Evolutionary conservation across 2,888 invertebrate species (phyloP).

Genomic region (Sepiola atlantica): DNA sequence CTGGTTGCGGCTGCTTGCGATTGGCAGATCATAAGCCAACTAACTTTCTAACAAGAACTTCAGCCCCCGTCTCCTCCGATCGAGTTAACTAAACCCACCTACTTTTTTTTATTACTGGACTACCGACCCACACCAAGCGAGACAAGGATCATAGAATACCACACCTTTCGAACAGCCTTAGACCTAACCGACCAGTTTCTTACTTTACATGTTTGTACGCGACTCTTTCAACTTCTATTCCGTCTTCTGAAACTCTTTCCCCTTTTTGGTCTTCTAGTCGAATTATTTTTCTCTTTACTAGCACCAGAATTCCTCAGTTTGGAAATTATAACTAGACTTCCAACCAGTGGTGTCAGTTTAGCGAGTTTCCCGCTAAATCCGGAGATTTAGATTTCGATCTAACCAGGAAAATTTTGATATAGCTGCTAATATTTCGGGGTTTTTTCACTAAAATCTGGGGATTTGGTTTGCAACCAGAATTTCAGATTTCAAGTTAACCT

Average conservation of each 20-base stretch:
- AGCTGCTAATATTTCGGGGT: too few relatives aligned
- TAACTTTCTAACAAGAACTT: neutral
- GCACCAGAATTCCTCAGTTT: too few relatives aligned
- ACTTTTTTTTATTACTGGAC: neutral
- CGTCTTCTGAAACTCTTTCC: too few relatives aligned
- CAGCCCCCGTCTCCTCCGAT: neutral
- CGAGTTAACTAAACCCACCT: neutral
- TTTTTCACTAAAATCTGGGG: too few relatives aligned
- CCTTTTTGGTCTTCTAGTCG: neutral
- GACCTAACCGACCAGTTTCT: neutral
- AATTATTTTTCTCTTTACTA: neutral
- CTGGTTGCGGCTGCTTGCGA: neutral
- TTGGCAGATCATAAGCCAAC: neutral
- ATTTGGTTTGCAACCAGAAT: too few relatives aligned
- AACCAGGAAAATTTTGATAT: too few relatives aligned
- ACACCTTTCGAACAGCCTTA: conserved; percentile 2
- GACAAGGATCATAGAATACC: conserved; percentile 19
- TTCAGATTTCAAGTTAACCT: too few relatives aligned
- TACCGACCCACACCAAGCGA: conserved; percentile 6
- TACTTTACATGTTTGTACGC: neutral
- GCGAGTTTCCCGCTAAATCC: too few relatives aligned
- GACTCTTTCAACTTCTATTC: neutral
- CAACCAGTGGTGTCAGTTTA: too few relatives aligned
- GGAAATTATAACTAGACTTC: too few relatives aligned
- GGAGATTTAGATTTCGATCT: too few relatives aligned